Base-by-base conservation (phyloP, 2,888 invertebrate genomes). In the Polydrusus pterygomalis region DNA sequence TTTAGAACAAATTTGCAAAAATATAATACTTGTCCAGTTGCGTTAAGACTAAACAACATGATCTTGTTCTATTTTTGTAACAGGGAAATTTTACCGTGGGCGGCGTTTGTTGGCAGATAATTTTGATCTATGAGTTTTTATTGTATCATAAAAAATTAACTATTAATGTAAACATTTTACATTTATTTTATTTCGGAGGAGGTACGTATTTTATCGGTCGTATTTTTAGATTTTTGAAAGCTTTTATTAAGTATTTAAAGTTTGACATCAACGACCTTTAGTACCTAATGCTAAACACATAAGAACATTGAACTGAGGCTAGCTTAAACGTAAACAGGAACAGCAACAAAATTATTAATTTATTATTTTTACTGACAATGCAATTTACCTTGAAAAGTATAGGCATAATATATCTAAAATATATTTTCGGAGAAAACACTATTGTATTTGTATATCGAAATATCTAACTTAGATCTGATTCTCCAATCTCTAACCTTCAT, bases 81-180 rank as follows among this genome's bases (percentile, higher is more conserved):
- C 45, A 17, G n/a, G 18, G 13, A 20, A 56, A 54, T 45, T 56
- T 69, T 18, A 20, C 34, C 47, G 72, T 72, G 45, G 72, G 72
- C 18, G 47, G 62, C 11, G 40, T 40, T 72, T 65, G 63, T 43
- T 72, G 72, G 72, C 72, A 58, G 43, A 25, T 25, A 34, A 65
- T 56, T 25, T 54, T 38, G 10, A 60, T 34, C 15, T 60, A 18
- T 60, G 6, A 13, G 38, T 11, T 34, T 60, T 60, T 18, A 56
- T 56, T 56, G 15, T 56, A 56, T 34, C 15, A 34, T 56, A 56
- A 56, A 56, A 56, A 15, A 34, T 56, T n/a, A 18, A 15, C 34
- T 3, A 34, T 54, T 54, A 54, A 54, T 2, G 7, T 54, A 20
- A 18, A 51, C 49, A 51, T 11, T 1, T 3, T n/a, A n/a, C n/a